Conservation (phyloP, 2,888 invertebrate genomes). For the Lamellibrachia satsuma region DNA sequence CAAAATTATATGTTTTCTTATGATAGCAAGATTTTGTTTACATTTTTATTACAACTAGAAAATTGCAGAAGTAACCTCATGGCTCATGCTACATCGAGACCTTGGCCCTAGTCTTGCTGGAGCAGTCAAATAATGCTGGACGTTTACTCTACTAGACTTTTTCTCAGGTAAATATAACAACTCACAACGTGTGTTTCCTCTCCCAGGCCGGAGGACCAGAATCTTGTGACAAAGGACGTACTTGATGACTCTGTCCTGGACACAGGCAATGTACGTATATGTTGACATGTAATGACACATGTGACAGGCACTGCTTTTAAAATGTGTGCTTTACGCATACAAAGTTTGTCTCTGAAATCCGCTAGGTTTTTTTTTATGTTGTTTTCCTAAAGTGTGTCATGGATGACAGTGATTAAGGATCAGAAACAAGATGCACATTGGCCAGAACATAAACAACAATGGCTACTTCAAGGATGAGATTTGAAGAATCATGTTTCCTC, state of each 20-base stretch:
- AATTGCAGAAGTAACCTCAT: no score
- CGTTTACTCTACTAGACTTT: not conserved
- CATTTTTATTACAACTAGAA: no score
- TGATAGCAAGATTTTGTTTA: no score
- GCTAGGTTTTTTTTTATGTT: not conserved
- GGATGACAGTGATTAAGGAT: not conserved
- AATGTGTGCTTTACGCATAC: not conserved
- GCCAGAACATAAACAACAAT: not conserved
- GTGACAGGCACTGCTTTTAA: not conserved
- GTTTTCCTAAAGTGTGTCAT: not conserved
- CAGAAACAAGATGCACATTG: not conserved
- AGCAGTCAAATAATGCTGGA: not conserved
- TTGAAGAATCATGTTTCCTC: not conserved
- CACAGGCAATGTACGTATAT: not conserved
- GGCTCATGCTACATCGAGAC: no score
- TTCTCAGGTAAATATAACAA: not conserved
- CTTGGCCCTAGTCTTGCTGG: not conserved
- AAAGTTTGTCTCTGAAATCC: not conserved
- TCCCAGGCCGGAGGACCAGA: not conserved
- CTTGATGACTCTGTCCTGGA: not conserved
- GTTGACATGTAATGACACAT: not conserved
- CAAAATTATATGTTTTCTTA: no score
- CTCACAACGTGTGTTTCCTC: not conserved
- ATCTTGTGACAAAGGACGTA: not conserved
- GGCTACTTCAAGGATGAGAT: not conserved